A percentile compares a stretch with the other conserved stretches of the same genome.
These are phyloP conservation scores for Argyresthia albistria DNA, from an alignment of 2,888 invertebrate species.

Conservation along the genomic window DNA sequence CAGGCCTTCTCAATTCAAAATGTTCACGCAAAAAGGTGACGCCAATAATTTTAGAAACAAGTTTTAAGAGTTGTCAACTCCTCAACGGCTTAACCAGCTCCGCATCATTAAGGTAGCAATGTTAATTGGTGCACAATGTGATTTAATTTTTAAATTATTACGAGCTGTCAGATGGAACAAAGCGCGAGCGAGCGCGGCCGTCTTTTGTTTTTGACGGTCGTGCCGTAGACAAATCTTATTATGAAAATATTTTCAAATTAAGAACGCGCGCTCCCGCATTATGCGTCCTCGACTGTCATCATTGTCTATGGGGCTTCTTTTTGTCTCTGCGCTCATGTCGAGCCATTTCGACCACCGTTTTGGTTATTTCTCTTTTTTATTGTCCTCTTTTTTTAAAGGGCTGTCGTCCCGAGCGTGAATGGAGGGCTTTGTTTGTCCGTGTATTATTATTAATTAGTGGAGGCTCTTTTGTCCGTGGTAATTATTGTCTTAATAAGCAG, in stretches of 20 bases:
- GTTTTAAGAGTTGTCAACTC: constrained; percentile 35
- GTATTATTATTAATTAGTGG: constrained; percentile 73
- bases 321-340: constrained; percentile 68
- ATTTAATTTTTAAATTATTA: constrained; percentile 60
- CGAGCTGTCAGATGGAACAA: constrained; percentile 53
- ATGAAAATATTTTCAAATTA: constrained; percentile 72
- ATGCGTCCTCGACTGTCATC: constrained; percentile 67
- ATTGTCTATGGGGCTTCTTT: constrained; percentile 64
- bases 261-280: constrained; percentile 69
- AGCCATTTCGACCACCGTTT: constrained; percentile 70
- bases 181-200: constrained; percentile 25
- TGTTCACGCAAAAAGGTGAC: constrained; percentile 41
- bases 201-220: constrained; percentile 60
- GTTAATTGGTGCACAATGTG: constrained; percentile 33
- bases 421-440: constrained; percentile 66
- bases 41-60: constrained; percentile 44
- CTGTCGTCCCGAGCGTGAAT: constrained; percentile 63
- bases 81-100: constrained; percentile 14
- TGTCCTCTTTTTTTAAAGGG: constrained; percentile 39
- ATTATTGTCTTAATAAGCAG: constrained; percentile 73
- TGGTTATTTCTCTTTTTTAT: constrained; percentile 41
- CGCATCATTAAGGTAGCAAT: constrained; percentile 9
- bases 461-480: constrained; percentile 66
- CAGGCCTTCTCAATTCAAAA: constrained; percentile 42
- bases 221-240: constrained; percentile 71